phyloP scores from a whole-genome alignment of 2,113 vertebrate genomes.

The Sula dactylatra region DNA sequence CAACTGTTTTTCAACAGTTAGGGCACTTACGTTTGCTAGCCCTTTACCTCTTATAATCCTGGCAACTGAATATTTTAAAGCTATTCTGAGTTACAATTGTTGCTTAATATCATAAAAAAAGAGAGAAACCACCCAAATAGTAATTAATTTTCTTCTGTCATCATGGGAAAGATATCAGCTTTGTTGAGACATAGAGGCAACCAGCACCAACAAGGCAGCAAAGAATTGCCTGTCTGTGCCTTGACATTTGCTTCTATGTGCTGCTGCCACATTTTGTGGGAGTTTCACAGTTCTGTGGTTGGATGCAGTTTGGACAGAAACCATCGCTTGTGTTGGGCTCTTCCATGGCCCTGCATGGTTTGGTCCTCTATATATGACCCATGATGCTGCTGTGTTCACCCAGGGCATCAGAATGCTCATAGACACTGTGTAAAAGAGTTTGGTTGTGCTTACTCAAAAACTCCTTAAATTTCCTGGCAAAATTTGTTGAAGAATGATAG shows the following conservation, averaged over 20 bases:
- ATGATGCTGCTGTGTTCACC: not conserved
- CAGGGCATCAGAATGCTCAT: not conserved
- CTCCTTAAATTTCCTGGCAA: not conserved
- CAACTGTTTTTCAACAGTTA: not conserved
- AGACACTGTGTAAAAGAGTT: not conserved
- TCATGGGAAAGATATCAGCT: constrained; percentile 21
- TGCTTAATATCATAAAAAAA: not conserved
- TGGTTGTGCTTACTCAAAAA: not conserved
- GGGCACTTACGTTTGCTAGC: not conserved
- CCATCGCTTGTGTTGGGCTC: not conserved
- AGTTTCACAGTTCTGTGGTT: not conserved
- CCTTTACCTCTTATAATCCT: not conserved
- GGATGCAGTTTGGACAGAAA: not conserved
- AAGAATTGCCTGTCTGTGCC: not conserved
- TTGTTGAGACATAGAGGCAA: not conserved
- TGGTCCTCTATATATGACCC: not conserved
- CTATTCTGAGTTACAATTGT: not conserved
- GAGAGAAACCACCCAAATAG: not conserved
- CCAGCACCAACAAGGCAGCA: not conserved
- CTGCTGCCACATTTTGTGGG: not conserved
- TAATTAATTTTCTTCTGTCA: constrained; percentile 15
- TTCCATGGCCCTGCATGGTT: not conserved
- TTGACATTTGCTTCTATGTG: not conserved
- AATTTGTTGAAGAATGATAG: not conserved
- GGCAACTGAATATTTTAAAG: constrained; percentile 25